Evolutionary conservation across 2,797 vertebrate genomes (phyloP).

Genomic region (Hyperoplus immaculatus): DNA sequence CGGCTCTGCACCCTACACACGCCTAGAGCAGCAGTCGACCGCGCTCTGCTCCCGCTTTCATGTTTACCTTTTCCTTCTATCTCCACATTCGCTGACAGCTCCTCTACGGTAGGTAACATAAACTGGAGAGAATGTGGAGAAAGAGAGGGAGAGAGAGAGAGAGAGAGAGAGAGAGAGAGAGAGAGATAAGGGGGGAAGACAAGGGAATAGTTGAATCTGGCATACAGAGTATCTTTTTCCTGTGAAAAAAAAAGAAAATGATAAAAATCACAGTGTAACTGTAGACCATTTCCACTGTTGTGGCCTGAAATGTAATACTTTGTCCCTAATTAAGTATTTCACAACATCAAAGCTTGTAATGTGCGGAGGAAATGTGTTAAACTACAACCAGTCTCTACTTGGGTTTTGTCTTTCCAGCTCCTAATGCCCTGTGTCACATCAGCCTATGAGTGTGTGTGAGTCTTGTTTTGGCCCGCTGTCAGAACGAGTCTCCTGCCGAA

Average conservation of each 20-base stretch:
- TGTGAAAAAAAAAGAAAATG: constrained; percentile 20
- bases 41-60: constrained; percentile 56
- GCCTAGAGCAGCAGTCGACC: constrained; percentile 36
- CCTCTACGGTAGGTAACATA: constrained; percentile 67
- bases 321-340: constrained; percentile 42
- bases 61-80: constrained; percentile 54
- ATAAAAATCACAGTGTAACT: constrained; percentile 52
- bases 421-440: constrained; percentile 82
- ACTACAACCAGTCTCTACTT: constrained; percentile 49
- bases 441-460: constrained; percentile 73
- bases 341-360: constrained; percentile 53
- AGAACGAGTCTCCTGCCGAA: constrained; percentile 75
- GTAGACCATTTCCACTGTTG: constrained; percentile 25
- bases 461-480: constrained; percentile 85
- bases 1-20: neutral
- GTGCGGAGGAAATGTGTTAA: constrained; percentile 59
- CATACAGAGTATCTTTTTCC: constrained; percentile 31
- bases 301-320: constrained; percentile 45
- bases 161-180: too few species aligned
- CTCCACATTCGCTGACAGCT: constrained; percentile 71
- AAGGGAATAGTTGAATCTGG: constrained; percentile 47
- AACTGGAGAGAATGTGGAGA: constrained; percentile 51
- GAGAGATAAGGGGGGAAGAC: neutral
- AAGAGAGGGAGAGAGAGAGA: constrained; percentile 6
- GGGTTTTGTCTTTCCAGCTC: constrained; percentile 60